These are phyloP conservation scores for Anguilla obscura DNA, from an alignment of 2,797 vertebrate genomes.

Conservation along the genomic window DNA sequence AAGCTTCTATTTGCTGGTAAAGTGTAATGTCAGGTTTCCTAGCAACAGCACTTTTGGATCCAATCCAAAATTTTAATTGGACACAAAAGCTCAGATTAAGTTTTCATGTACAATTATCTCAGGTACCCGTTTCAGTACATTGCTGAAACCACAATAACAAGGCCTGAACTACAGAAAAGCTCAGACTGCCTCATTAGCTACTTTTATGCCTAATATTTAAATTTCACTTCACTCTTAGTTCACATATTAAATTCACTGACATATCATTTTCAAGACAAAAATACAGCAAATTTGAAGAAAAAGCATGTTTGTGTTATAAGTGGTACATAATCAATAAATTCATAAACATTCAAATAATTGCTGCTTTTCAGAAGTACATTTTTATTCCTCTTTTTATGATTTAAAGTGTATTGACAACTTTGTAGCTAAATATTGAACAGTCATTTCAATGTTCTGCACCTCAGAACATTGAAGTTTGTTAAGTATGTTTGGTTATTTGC, in stretches of 20 bases:
- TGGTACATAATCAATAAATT: neutral
- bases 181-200: neutral
- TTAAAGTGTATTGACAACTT: neutral
- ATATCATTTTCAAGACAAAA: neutral
- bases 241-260: neutral
- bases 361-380: neutral
- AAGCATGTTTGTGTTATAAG: neutral
- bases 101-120: neutral
- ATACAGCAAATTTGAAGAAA: neutral
- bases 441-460: neutral
- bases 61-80: neutral
- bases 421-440: neutral
- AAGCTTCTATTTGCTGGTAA: neutral
- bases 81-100: neutral
- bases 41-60: constrained; percentile 19
- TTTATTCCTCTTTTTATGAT: neutral
- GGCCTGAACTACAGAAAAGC: neutral
- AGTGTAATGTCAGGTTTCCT: neutral
- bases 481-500: neutral
- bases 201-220: neutral
- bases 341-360: neutral
- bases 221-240: neutral
- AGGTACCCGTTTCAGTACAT: neutral
- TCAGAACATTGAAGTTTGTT: neutral
- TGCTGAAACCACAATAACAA: neutral